A percentile compares a stretch with the other conserved stretches of the same genome.
Evolutionary conservation across 2,888 invertebrate species (phyloP).

Genomic region (Lasioglossum oenotherae): DNA sequence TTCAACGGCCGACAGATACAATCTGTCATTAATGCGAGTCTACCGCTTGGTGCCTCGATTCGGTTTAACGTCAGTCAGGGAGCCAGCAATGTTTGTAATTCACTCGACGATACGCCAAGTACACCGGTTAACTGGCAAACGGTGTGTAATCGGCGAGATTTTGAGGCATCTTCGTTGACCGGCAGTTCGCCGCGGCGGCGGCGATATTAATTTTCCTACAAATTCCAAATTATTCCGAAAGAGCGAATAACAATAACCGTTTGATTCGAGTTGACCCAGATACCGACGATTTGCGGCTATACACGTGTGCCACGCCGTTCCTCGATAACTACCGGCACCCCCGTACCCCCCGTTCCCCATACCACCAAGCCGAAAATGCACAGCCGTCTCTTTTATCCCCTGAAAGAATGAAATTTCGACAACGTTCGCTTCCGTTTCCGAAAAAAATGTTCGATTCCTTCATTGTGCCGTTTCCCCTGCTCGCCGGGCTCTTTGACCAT

Average conservation of each 20-base stretch:
- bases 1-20: slow-evolving; percentile 41
- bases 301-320: slow-evolving; percentile 32
- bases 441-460: not conserved
- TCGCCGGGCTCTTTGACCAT: not conserved
- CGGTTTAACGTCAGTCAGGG: slow-evolving; percentile 42
- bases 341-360: not conserved
- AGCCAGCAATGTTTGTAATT: slow-evolving; percentile 60
- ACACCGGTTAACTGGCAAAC: slow-evolving; percentile 58
- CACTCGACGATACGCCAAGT: slow-evolving; percentile 61
- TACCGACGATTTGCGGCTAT: slow-evolving; percentile 65
- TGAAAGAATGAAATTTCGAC: slow-evolving; percentile 33
- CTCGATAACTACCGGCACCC: slow-evolving; percentile 10
- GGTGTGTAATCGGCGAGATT: slow-evolving; percentile 59
- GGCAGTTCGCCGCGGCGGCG: slow-evolving; percentile 40
- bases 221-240: slow-evolving; percentile 73
- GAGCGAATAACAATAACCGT: slow-evolving; percentile 78
- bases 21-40: slow-evolving; percentile 59
- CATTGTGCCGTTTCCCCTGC: not conserved
- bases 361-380: slow-evolving; percentile 14
- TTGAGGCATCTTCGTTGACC: slow-evolving; percentile 40
- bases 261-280: slow-evolving; percentile 76
- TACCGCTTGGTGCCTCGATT: slow-evolving; percentile 59
- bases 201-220: slow-evolving; percentile 70
- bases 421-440: not conserved
- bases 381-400: slow-evolving; percentile 18